A percentile compares a stretch with the other conserved stretches of the same genome.
phyloP scores from a whole-genome alignment of 2,113 vertebrate species.

The Periophthalmus modestus region DNA sequence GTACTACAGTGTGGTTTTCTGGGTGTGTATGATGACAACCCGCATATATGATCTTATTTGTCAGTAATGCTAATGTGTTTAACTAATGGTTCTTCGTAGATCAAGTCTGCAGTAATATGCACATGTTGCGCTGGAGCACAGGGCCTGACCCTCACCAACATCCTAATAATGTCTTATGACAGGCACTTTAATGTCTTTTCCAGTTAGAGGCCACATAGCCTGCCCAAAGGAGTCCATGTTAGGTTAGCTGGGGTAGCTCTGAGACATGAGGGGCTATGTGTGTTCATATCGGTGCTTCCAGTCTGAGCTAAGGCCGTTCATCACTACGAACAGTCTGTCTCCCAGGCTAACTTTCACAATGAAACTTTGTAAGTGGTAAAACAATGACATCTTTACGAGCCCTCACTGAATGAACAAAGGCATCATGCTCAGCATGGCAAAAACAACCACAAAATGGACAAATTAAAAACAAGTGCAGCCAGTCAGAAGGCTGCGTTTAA shows the following conservation, averaged over 20 bases:
- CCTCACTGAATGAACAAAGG: constrained; percentile 71
- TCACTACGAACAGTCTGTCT: constrained; percentile 32
- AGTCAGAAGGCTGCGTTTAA: constrained; percentile 37
- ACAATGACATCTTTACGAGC: constrained; percentile 72
- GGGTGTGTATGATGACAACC: constrained; percentile 24
- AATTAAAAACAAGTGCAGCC: constrained; percentile 52
- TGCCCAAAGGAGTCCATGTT: constrained; percentile 52
- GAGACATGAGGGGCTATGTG: constrained; percentile 21
- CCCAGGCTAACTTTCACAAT: constrained; percentile 59
- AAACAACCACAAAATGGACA: constrained; percentile 59
- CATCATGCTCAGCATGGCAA: constrained; percentile 57
- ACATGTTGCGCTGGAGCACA: constrained; percentile 9
- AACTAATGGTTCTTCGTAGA: constrained; percentile 12
- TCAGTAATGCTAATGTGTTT: constrained; percentile 25
- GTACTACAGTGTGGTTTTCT: constrained; percentile 2
- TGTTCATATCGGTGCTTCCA: constrained; percentile 44
- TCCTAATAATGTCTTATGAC: constrained; percentile 57
- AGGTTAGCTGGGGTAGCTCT: constrained; percentile 49
- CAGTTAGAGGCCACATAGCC: constrained; percentile 63
- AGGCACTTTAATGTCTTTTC: constrained; percentile 64
- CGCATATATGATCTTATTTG: constrained; percentile 15
- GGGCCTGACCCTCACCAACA: constrained; percentile 12
- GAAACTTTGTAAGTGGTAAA: constrained; percentile 60
- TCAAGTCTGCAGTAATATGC: constrained; percentile 24
- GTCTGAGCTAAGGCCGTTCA: constrained; percentile 40